Conservation (phyloP, 2,113 vertebrate genomes). For the Aphelocoma coerulescens region DNA sequence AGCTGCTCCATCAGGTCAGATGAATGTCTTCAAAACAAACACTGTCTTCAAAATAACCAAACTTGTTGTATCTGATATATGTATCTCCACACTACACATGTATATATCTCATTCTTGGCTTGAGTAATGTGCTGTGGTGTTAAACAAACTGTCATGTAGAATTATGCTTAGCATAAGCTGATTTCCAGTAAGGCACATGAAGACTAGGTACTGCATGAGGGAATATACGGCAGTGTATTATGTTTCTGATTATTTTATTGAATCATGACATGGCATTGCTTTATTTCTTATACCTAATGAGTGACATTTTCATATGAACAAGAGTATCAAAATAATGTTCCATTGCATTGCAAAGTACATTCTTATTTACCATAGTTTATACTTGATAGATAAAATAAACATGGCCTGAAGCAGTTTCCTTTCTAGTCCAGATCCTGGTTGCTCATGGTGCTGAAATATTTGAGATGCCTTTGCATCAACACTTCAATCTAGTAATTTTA, state of each 20-base stretch:
- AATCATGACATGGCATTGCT: not conserved
- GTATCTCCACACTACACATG: not conserved
- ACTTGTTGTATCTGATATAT: not conserved
- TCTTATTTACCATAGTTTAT: not conserved
- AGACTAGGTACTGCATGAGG: not conserved
- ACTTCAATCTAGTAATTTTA: not conserved
- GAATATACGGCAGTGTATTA: not conserved
- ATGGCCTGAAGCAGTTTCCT: not conserved
- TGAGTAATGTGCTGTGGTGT: not conserved
- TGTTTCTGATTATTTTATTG: not conserved
- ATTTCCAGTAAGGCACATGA: not conserved
- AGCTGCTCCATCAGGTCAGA: not conserved
- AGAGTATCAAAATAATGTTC: not conserved
- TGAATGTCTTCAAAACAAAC: not conserved
- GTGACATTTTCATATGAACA: not conserved
- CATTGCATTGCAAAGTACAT: not conserved
- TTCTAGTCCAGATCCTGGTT: not conserved
- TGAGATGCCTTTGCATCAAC: not conserved
- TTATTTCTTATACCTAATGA: not conserved
- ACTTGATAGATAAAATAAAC: not conserved
- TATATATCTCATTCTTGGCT: not conserved
- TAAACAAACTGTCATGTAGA: not conserved
- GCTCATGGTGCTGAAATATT: not conserved
- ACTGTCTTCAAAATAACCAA: not conserved
- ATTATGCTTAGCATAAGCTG: not conserved